Evolutionary conservation across 2,797 vertebrate species (phyloP).

Genomic region (Liasis olivaceus): DNA sequence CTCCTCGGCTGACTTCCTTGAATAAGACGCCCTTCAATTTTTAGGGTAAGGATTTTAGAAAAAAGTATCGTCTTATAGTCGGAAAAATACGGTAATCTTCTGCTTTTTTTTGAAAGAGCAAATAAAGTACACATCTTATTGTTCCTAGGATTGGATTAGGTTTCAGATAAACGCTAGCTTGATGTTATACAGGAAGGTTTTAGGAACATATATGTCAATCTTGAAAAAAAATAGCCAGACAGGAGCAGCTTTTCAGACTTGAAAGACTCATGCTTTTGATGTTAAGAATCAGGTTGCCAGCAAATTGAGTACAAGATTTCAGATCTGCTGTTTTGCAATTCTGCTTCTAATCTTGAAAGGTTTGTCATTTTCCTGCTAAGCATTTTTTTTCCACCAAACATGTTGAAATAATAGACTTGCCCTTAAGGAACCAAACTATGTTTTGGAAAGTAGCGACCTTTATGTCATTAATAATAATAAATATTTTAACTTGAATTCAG

Average conservation of each 20-base stretch:
- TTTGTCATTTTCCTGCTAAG: constrained; percentile 59
- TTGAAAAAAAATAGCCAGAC: constrained; percentile 40
- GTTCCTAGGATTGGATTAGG: constrained; percentile 57
- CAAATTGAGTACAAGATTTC: constrained; percentile 61
- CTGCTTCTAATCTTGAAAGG: constrained; percentile 68
- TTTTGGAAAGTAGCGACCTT: constrained; percentile 45
- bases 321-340: constrained; percentile 62
- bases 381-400: constrained; percentile 45
- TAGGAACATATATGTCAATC: constrained; percentile 66
- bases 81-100: too few relatives aligned
- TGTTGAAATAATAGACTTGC: constrained; percentile 59
- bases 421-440: constrained; percentile 51
- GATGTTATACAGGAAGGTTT: constrained; percentile 61
- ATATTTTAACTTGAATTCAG: constrained; percentile 34
- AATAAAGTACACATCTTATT: constrained; percentile 44
- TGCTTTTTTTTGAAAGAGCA: constrained; percentile 60
- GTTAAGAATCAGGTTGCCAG: constrained; percentile 61
- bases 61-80: too few relatives aligned
- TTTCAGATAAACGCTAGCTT: constrained; percentile 59
- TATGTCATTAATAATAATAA: constrained; percentile 28
- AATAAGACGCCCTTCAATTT: too few relatives aligned
- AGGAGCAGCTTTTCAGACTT: constrained; percentile 64
- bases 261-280: constrained; percentile 69
- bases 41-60: too few relatives aligned
- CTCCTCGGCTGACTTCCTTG: too few relatives aligned